Conservation (phyloP, 23 tunicate species). For the Trididemnum nubilum region DNA sequence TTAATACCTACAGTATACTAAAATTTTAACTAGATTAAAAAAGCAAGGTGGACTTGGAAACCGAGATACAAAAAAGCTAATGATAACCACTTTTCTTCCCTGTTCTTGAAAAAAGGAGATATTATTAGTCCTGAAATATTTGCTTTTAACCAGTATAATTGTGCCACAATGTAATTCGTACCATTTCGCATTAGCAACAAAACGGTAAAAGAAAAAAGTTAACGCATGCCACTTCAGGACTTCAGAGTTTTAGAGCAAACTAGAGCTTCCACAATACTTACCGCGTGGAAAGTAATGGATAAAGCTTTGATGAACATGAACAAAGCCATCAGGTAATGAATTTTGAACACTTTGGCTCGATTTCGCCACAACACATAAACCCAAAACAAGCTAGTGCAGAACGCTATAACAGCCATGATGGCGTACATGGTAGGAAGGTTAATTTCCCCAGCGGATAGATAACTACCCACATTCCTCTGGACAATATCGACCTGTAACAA, state of each 20-base stretch:
- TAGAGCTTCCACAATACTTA: slow-evolving; percentile 26
- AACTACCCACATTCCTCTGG: slow-evolving; percentile 65
- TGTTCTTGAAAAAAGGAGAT: no score
- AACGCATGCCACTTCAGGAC: no score
- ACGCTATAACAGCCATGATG: slow-evolving; percentile 64
- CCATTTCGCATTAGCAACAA: no score
- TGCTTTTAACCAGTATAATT: no score
- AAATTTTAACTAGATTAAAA: no score
- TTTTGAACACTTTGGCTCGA: slow-evolving; percentile 69
- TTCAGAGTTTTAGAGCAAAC: background rate
- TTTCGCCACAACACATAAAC: slow-evolving; percentile 49
- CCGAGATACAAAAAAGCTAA: no score
- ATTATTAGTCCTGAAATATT: no score
- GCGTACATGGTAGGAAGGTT: slow-evolving; percentile 80
- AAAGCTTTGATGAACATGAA: slow-evolving; percentile 80
- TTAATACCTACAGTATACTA: no score
- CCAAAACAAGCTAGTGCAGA: slow-evolving; percentile 67
- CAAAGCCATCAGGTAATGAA: slow-evolving; percentile 91
- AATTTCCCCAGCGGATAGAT: slow-evolving; percentile 90
- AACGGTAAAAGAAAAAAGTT: no score
- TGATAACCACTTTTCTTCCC: no score
- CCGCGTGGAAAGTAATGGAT: slow-evolving; percentile 91
- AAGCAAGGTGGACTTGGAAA: no score
- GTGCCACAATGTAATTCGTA: no score
- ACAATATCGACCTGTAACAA: slow-evolving; percentile 47